Percentiles rank a stretch among this genome's conserved stretches.
phyloP scores from a whole-genome alignment of 2,797 vertebrate species.

The Adelosebastes latens region DNA sequence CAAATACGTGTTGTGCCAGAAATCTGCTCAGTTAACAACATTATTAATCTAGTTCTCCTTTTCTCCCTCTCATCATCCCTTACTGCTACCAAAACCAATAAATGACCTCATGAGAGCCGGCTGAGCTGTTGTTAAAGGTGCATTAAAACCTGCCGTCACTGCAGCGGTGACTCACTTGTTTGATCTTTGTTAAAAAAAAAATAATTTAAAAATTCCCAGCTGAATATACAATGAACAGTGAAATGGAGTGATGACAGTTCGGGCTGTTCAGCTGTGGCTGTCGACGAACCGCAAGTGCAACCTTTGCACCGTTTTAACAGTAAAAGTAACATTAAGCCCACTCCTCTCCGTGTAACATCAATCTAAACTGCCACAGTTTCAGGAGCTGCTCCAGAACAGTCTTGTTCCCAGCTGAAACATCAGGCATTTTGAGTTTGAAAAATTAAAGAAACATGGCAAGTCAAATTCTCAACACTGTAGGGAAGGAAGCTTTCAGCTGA shows the following conservation, averaged over 20 bases:
- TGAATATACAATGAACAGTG: background rate
- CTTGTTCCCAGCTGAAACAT: background rate
- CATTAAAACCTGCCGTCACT: constrained; percentile 10
- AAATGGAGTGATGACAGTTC: constrained; percentile 17
- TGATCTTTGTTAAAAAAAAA: constrained; percentile 1
- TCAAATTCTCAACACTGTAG: background rate
- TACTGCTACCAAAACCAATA: background rate
- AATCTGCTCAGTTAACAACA: background rate
- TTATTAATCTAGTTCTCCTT: background rate
- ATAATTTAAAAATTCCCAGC: background rate
- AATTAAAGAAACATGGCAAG: background rate
- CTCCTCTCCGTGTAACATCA: background rate
- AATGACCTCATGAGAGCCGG: background rate
- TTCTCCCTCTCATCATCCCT: background rate
- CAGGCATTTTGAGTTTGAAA: background rate
- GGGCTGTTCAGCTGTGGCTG: background rate
- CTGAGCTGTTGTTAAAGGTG: constrained; percentile 19
- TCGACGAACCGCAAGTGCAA: background rate
- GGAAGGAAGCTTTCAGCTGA: background rate
- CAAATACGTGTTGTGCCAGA: background rate
- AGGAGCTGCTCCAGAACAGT: background rate
- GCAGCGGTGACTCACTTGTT: constrained; percentile 35
- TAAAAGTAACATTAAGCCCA: background rate
- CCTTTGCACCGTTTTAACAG: constrained; percentile 1
- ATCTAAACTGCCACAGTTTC: background rate